Conservation (phyloP, 2,888 invertebrate genomes). For the Autographa pulchrina region DNA sequence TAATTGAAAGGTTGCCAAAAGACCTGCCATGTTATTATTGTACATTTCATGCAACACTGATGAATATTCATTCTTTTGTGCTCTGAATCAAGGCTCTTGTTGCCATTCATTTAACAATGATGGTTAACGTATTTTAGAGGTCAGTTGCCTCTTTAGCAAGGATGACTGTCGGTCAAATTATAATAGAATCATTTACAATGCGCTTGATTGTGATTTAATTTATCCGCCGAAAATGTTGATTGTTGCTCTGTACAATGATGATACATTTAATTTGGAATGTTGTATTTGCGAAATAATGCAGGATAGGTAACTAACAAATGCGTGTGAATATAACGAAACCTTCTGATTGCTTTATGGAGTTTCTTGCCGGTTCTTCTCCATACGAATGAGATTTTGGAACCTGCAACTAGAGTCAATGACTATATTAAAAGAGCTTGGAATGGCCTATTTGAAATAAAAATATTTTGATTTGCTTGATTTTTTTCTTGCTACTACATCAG, state of each 20-base stretch:
- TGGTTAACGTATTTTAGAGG: background rate
- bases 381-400: too few species aligned
- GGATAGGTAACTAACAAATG: too few species aligned
- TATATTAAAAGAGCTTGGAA: too few species aligned
- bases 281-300: background rate
- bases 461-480: too few species aligned
- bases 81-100: background rate
- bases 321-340: too few species aligned
- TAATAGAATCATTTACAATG: background rate
- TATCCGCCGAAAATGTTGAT: background rate
- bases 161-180: background rate
- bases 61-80: slow-evolving; percentile 1
- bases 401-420: too few species aligned
- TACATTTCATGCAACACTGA: slow-evolving; percentile 2
- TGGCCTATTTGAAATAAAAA: too few species aligned
- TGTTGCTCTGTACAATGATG: background rate
- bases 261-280: background rate
- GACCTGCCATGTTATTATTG: background rate
- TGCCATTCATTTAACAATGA: background rate
- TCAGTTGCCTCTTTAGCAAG: background rate
- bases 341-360: too few species aligned
- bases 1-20: slow-evolving; percentile 4
- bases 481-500: too few species aligned
- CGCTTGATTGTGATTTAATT: background rate
- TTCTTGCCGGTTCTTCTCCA: too few species aligned